Evolutionary conservation across 2,113 vertebrate genomes (phyloP), one percentile per base, ranked within the genome.

Genomic region (Damaliscus lunatus): DNA sequence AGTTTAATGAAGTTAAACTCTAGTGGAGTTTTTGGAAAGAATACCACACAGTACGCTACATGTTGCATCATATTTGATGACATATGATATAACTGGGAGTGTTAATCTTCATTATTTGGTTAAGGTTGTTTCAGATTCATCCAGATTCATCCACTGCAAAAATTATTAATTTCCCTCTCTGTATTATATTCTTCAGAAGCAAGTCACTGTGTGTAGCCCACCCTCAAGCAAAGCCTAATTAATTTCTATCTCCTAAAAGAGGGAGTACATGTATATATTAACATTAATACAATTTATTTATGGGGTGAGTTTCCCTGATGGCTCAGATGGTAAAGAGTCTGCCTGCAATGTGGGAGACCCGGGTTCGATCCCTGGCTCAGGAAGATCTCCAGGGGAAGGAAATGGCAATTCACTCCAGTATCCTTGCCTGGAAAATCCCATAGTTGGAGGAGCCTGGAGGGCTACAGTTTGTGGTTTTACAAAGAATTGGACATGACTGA

Each of bases 311-410:
- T 74, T 74, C 10, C 36, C 67, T 74, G 67, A 74, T 40, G 67
- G 11, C 10, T 74, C 67, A 74, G 10, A 74, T 74, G 67, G 19
- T 40, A 40, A 71, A 71, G 3, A 74, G n/a, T 23, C 19, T 74
- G 21, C 67, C 10, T 74, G n/a, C n/a, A 74, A 23, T 74, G 19
- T 74, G 11, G 10, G n/a, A 25, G 67, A 40, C 10, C 0, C 0
- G 0, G 19, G 10, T 36, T 40, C 21, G 0, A 23, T 74, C 10
- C 67, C n/a, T 40, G 67, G 21, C 5, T 40, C 5, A 3, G n/a
- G 67, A 74, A 25, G n/a, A 74, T 40, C 67, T 36, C 10, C 67
- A 74, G 67, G n/a, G 19, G 10, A 74, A 74, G n/a, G 67, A 74
- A 74, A 40, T 74, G 10, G 10, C 21, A 71, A 40, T 25, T 74